Evolutionary conservation across 1,140 invertebrate species (phyloP), one percentile per base, ranked within the genome.

Genomic region (Mercenaria mercenaria): DNA sequence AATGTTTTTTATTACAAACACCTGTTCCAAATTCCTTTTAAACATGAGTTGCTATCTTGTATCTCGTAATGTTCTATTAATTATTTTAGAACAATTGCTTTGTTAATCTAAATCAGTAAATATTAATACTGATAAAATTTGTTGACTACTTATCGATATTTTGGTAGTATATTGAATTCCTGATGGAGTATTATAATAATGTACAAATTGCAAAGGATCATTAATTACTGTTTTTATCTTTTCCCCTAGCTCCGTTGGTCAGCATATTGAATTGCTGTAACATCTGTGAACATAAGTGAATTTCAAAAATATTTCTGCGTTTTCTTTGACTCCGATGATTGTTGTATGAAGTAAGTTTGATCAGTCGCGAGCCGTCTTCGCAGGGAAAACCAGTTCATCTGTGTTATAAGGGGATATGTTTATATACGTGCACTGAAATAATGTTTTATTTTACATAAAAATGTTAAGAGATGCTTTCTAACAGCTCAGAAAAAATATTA

Each of bases 101-200:
- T 20, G 67, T 39, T 72, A 72, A 37, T 72, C 37, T 39, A 39
- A 39, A 72, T 72, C 67, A 72, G 39, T 72, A 72, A 39, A 72
- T 39, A 39, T 72, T 39, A 72, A 72, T 20, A 13, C 37, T 37
- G 67, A 72, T 72, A 37, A 39, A 34, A 72, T 72, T 72, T 72
- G 67, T 72, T 41, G 67, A 72, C 67, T 72, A 72, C 67, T 72
- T 39, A 72, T 39, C 15, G 67, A 1, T 72, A 18, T 37, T 20
- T 72, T 3, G 6, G 13, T 72, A 39, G 37, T 72, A 39, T 72
- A 72, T 72, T 72, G 67, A 72, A 72, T 39, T 39, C 32, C 34
- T 29, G 67, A 37, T 72, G 34, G 67, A 39, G 39, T 39, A 20
- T 72, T 41, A 39, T 4, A 1, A 64, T 64, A 6, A 29, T 64